These are phyloP conservation scores for Leptogaster cylindrica DNA, from an alignment of 2,888 invertebrate genomes.

Conservation along the genomic window DNA sequence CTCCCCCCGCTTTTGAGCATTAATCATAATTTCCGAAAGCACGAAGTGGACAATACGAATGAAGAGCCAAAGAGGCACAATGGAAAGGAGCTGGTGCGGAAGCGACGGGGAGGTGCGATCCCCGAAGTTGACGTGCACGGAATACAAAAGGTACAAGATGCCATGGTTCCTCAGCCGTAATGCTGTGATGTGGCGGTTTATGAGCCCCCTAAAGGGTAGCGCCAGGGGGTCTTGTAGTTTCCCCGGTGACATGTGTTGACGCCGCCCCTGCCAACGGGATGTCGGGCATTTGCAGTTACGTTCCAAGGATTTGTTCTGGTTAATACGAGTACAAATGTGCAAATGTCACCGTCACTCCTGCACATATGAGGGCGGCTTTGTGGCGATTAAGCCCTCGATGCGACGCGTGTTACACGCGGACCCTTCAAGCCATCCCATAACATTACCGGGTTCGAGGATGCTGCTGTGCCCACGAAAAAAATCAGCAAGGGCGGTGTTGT, in stretches of 20 bases:
- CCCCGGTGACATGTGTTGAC: conserved; percentile 50
- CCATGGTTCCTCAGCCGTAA: conserved; percentile 3
- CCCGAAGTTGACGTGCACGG: neutral
- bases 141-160: conserved; percentile 22
- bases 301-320: conserved; percentile 33
- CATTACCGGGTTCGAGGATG: neutral
- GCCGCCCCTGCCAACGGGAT: conserved; percentile 49
- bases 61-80: too few relatives aligned
- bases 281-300: conserved; percentile 42
- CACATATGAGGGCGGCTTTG: conserved; percentile 22
- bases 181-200: conserved; percentile 15
- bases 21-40: too few relatives aligned
- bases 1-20: too few relatives aligned
- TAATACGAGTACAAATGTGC: conserved; percentile 32
- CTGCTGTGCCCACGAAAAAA: neutral
- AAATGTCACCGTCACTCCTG: conserved; percentile 32
- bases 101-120: neutral
- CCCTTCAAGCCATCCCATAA: conserved; percentile 1
- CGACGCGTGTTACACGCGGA: conserved; percentile 33
- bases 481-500: neutral
- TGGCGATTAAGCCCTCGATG: conserved; percentile 17
- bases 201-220: conserved; percentile 10
- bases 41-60: too few relatives aligned
- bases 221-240: conserved; percentile 39
- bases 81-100: neutral